Base-by-base conservation (phyloP, 1,140 invertebrate genomes). In the Drosophila repleta region DNA sequence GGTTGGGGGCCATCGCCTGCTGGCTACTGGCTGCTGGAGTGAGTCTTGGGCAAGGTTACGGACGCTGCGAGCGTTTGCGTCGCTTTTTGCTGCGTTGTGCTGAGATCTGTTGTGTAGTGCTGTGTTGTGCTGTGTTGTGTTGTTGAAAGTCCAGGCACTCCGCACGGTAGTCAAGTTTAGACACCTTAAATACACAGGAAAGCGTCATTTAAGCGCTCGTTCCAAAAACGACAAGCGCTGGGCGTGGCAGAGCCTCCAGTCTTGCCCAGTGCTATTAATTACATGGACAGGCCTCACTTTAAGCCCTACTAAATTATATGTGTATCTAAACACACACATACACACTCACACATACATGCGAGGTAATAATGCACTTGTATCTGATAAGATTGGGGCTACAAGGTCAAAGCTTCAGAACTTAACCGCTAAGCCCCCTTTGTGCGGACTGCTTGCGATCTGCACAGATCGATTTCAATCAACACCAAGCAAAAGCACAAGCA, bases 141-240 rank as follows among this genome's bases (percentile, higher is more conserved):
- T 46, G 43, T 32, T 51, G 48, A 18, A 35, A 41, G 51, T 55
- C 15, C 18, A 46, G 26, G 17, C 41, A 46, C 65, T 53, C 49
- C 32, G 63, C 75, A 85, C 82, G 79, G 82, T 85, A 85, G 82
- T 85, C 82, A 85, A 85, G 82, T 85, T 85, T 85, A 82, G 82
- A 85, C 82, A 85, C 82, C 82, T 85, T 87, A 85, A 88, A 79
- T 85, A 88, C 83, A 85, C 82, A 87, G 82, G 82, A 82, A 87
- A 82, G 82, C 82, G 82, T 88, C 82, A 88, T 82, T 85, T 87
- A 85, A 76, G 71, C 75, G 83, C 82, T 85, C 81, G 81, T 85
- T 85, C 68, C 80, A 61, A 78, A 87, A 85, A 71, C 66, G 75
- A 85, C 82, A 85, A 88, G 74, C 78, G 55, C 70, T 78, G 55